phyloP scores from a whole-genome alignment of 1,140 invertebrate species.

The Gonatopus flavifemur region DNA sequence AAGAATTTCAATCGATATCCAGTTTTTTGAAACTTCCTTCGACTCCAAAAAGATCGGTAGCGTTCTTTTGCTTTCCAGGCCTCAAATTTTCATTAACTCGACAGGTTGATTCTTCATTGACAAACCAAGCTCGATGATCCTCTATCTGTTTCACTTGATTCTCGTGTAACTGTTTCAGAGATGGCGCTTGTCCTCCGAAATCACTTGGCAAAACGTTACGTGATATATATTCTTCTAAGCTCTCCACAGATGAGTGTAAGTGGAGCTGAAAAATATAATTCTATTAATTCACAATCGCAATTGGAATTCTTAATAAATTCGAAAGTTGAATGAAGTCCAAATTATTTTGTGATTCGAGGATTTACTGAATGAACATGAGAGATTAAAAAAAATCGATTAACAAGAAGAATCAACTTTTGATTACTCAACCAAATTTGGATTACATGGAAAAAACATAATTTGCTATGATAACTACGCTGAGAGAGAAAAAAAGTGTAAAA shows the following conservation, averaged over 20 bases:
- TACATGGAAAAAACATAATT: no score
- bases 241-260: slow-evolving; percentile 45
- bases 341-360: no score
- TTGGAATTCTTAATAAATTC: no score
- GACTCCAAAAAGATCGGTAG: slow-evolving; percentile 65
- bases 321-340: no score
- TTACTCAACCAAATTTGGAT: no score
- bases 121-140: slow-evolving; percentile 59
- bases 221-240: slow-evolving; percentile 48
- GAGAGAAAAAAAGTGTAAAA: no score
- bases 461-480: no score
- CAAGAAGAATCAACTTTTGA: no score
- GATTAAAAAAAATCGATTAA: no score
- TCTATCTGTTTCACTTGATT: slow-evolving; percentile 54
- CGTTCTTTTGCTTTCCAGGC: slow-evolving; percentile 66
- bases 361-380: no score
- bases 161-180: slow-evolving; percentile 36
- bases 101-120: slow-evolving; percentile 60
- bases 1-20: slow-evolving; percentile 67
- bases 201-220: slow-evolving; percentile 59
- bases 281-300: no score
- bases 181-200: slow-evolving; percentile 58
- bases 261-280: slow-evolving; percentile 44
- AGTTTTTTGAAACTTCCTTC: slow-evolving; percentile 74
- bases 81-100: slow-evolving; percentile 63